Base-by-base conservation (phyloP, 2,888 invertebrate species). In the Thalpophila matura region DNA sequence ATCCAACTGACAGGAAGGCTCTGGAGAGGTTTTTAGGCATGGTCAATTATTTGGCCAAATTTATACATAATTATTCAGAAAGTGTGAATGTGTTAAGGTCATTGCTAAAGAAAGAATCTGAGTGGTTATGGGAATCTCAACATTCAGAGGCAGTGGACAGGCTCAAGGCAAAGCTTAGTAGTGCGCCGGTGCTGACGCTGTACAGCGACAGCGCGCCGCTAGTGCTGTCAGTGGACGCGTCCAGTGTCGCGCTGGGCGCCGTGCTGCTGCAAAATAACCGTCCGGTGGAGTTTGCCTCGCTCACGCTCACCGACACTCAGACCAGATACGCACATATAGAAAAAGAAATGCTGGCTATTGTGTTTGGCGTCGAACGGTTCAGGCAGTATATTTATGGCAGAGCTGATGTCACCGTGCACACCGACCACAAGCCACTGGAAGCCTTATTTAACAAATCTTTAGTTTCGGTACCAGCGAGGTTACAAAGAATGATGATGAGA, bases 301-400 rank as follows among this genome's bases (percentile, higher is more conserved):
- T n/a, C 1, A 71, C 76, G 14, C 57, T 80, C 5, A 77, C 79
- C 0, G 69, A 71, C 9, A 57, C 79, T 1, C 74, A 78, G 45
- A 16, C 26, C 10, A 56, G 73, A 5, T 79, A 79, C 20, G 79
- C 82, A 0, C 80, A 80, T 50, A 84, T 83, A 10, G 81, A 82
- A 24, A 83, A 84, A 20, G 83, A 83, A 35, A 40, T 84, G 62
- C 29, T 82, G 2, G 82, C 81, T n/a, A n/a, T n/a, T n/a, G n/a
- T n/a, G n/a, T n/a, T n/a, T n/a, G n/a, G n/a, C n/a, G n/a, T n/a
- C n/a, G n/a, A n/a, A n/a, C n/a, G n/a, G n/a, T n/a, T n/a, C n/a
- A n/a, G n/a, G n/a, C n/a, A n/a, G n/a, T n/a, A n/a, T n/a, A n/a
- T n/a, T n/a, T n/a, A n/a, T n/a, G n/a, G n/a, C n/a, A n/a, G n/a